Percentiles rank a stretch among this genome's conserved stretches.
These are phyloP conservation scores for Bubo blakistoni DNA, from an alignment of 2,113 vertebrate species.

Conservation along the genomic window DNA sequence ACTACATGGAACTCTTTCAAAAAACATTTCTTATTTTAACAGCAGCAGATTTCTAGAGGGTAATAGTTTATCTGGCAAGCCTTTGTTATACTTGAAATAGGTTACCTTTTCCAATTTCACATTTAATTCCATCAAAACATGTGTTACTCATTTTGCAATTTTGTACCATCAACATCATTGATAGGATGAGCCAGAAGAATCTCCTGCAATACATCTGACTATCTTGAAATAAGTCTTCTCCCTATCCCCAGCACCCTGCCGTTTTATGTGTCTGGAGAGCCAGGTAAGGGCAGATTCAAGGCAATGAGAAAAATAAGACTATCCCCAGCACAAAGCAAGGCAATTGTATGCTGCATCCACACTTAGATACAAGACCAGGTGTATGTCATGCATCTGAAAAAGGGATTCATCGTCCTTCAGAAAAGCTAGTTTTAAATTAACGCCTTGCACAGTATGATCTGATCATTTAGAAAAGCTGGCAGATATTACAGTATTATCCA, in stretches of 20 bases:
- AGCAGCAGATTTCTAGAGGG: neutral
- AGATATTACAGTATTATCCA: neutral
- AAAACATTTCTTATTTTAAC: neutral
- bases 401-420: neutral
- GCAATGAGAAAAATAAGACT: neutral
- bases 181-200: neutral
- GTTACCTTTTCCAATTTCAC: neutral
- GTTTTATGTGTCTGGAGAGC: neutral
- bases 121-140: neutral
- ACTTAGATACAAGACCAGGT: neutral
- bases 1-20: neutral
- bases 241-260: neutral
- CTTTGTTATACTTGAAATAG: neutral
- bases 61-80: slow-evolving; percentile 24
- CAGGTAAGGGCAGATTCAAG: neutral
- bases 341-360: rapidly evolving
- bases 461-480: neutral
- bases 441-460: rapidly evolving
- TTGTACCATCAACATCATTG: neutral
- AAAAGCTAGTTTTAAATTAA: neutral
- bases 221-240: neutral
- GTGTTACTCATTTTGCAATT: neutral
- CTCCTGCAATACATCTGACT: neutral
- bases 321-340: neutral
- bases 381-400: neutral